These are phyloP conservation scores for Discoglossus pictus DNA, from an alignment of 2,797 vertebrate species.

Conservation along the genomic window DNA sequence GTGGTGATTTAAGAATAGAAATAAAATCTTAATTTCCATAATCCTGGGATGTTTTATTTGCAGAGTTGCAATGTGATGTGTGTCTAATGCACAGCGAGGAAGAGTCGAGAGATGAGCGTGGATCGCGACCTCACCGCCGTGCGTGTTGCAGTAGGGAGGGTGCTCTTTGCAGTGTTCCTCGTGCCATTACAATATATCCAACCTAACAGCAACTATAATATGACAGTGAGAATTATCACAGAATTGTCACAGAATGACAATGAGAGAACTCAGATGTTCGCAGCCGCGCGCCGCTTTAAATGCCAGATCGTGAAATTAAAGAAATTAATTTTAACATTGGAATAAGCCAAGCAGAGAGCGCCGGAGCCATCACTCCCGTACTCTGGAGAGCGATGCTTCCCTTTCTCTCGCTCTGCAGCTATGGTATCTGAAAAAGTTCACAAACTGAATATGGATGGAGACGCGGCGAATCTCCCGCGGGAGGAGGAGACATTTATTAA, in stretches of 20 bases:
- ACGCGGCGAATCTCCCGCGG: neutral
- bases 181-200: slow-evolving; percentile 18
- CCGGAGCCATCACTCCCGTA: slow-evolving; percentile 20
- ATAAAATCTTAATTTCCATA: too few relatives aligned
- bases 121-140: too few relatives aligned
- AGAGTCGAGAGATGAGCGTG: too few relatives aligned
- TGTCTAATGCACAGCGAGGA: too few relatives aligned
- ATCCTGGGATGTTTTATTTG: too few relatives aligned
- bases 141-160: neutral
- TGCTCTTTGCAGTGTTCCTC: slow-evolving; percentile 12
- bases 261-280: slow-evolving; percentile 38
- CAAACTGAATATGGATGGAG: slow-evolving; percentile 7
- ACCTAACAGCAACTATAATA: slow-evolving; percentile 23
- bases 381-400: neutral
- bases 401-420: neutral
- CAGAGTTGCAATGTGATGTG: too few relatives aligned
- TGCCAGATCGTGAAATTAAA: slow-evolving; percentile 43
- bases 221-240: slow-evolving; percentile 22
- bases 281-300: slow-evolving; percentile 31
- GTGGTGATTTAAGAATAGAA: too few relatives aligned
- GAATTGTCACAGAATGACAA: slow-evolving; percentile 30
- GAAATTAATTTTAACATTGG: slow-evolving; percentile 43
- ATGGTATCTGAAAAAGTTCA: neutral
- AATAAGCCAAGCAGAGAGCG: slow-evolving; percentile 27
- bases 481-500: too few relatives aligned